Evolutionary conservation across 2,888 invertebrate species (phyloP), one percentile per base, ranked within the genome.

Genomic region (Trissolcus brochymenae): DNA sequence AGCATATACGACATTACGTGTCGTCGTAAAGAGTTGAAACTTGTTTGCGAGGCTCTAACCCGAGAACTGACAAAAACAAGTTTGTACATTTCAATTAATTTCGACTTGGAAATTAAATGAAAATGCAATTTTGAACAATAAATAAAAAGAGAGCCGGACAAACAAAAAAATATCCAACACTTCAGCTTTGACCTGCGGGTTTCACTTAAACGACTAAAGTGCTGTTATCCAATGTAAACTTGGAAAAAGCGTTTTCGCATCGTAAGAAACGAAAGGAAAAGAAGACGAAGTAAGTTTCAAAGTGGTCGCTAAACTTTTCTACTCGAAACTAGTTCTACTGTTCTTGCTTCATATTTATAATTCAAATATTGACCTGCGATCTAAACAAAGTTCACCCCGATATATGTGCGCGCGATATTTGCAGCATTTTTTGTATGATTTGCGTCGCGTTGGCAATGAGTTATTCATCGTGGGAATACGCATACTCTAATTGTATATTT

Each of bases 191-290:
- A 57, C 61, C 66, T 53, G 35, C 51, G 55, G 50, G 55, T 74
- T 74, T 74, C 61, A 43, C 65, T 76, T 66, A 66, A 66, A 56
- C 50, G 50, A 43, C 43, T 19, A 49, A 76, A 65, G 65, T 51
- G 54, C 65, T 76, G 70, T 65, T 68, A 76, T 62, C 41, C 55
- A 55, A 56, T 65, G 65, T 74, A 50, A 62, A 67, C 74, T 74
- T 55, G 51, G 54, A 41, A 62, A 66, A 74, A 67, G 62, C 67
- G 67, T 74, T 67, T 62, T 51, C 67, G 62, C 62, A 54, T 74
- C 62, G 56, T 56, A 56, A 62, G 50, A 56, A 66, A 66, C 41
- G 55, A 74, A 60, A 66, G 73, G 55, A 65, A 60, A 73, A 66
- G 56, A 59, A 64, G 49, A 59, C 64, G 54, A 54, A 65, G 59